A percentile compares a stretch with the other conserved stretches of the same genome.
phyloP scores from a whole-genome alignment of 1,140 invertebrate species.

The Pseudomyrmex flavicornis region DNA sequence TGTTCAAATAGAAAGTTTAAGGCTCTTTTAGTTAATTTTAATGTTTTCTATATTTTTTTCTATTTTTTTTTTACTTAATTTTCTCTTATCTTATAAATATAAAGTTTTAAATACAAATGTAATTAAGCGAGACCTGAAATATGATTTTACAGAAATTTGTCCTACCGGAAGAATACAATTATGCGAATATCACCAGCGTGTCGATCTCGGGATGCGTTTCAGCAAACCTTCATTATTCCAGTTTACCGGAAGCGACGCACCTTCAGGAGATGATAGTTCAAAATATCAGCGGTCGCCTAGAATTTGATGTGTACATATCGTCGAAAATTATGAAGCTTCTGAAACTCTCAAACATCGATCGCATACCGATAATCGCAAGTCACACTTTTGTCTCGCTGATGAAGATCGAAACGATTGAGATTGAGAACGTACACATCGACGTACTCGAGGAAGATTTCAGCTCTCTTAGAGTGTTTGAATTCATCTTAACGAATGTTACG shows the following conservation, averaged over 20 bases:
- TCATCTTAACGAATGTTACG: constrained; percentile 74
- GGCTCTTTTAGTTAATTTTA: no score
- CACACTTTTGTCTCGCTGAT: constrained; percentile 64
- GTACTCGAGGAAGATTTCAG: constrained; percentile 73
- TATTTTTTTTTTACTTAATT: no score
- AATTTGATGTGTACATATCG: constrained; percentile 64
- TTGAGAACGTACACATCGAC: constrained; percentile 71
- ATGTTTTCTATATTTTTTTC: no score
- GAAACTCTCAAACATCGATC: constrained; percentile 67
- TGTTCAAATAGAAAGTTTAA: no score
- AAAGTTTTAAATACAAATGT: no score
- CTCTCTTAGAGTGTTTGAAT: constrained; percentile 56
- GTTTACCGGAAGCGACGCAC: constrained; percentile 55
- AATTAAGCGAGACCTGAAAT: neutral
- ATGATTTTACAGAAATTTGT: constrained; percentile 72
- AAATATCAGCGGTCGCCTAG: constrained; percentile 72
- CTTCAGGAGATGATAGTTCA: constrained; percentile 73
- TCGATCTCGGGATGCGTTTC: constrained; percentile 66
- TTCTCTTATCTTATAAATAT: no score
- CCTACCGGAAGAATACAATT: constrained; percentile 70
- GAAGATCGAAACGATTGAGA: constrained; percentile 67
- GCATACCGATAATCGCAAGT: constrained; percentile 70
- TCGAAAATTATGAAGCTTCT: constrained; percentile 66
- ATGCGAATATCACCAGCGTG: constrained; percentile 71
- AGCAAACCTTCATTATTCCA: constrained; percentile 69